Evolutionary conservation across 2,888 invertebrate species (phyloP).

Genomic region (Drosophila atripex): DNA sequence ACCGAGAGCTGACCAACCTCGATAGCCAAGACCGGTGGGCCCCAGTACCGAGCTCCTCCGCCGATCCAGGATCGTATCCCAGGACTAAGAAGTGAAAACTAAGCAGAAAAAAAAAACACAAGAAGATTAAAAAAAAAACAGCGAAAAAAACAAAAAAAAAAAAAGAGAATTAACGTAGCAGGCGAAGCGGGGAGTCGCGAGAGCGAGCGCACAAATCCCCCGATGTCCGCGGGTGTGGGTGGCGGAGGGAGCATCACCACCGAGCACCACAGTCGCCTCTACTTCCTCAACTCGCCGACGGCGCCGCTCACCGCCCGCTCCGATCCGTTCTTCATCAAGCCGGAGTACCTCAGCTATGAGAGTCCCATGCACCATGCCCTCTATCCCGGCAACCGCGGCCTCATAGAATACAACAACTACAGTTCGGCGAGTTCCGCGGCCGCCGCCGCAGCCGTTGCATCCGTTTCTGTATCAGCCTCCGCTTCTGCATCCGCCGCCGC

Average conservation of each 20-base stretch:
- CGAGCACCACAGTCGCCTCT: conserved; percentile 82
- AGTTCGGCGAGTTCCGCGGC: conserved; percentile 64
- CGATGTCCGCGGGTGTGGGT: conserved; percentile 83
- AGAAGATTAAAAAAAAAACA: conserved; percentile 24
- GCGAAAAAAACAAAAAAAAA: not conserved
- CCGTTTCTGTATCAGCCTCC: conserved; percentile 54
- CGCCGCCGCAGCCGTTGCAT: conserved; percentile 68
- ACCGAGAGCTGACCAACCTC: not conserved
- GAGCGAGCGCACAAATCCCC: conserved; percentile 68
- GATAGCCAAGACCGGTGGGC: not conserved
- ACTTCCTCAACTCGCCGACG: conserved; percentile 82
- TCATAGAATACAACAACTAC: conserved; percentile 81
- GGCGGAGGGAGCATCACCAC: conserved; percentile 83
- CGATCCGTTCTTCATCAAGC: conserved; percentile 81
- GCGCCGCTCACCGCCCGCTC: conserved; percentile 75
- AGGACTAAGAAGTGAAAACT: not conserved
- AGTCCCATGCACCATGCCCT: conserved; percentile 82
- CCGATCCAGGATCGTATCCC: not conserved
- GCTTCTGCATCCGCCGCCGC: conserved; percentile 49
- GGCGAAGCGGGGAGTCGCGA: conserved; percentile 62
- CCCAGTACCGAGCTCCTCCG: not conserved
- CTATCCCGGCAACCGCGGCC: conserved; percentile 79
- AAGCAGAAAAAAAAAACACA: conserved; percentile 21
- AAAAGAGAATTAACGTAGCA: conserved; percentile 30
- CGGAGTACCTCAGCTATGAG: conserved; percentile 82